Conservation (phyloP, 30 jellyfish, hydroid and myxozoan species). For the Rhopilema esculentum region DNA sequence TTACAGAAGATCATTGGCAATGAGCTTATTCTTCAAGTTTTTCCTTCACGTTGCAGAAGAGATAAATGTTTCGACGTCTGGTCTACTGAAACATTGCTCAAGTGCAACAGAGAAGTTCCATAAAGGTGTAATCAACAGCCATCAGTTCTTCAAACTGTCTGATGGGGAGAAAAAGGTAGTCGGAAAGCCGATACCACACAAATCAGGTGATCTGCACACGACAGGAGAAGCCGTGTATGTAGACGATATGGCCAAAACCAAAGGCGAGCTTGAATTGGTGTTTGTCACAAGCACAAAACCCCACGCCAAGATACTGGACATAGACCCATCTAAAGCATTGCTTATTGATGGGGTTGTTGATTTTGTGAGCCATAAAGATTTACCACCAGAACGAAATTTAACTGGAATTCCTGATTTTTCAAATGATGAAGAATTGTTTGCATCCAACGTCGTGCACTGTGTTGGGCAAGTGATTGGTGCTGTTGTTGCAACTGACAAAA, state of each 20-base stretch:
- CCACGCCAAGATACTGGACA: slow-evolving; percentile 31
- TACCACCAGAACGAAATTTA: slow-evolving; percentile 8
- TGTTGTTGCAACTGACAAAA: slow-evolving; percentile 11
- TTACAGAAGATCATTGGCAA: slow-evolving; percentile 33
- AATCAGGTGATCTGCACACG: slow-evolving; percentile 30
- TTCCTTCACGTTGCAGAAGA: slow-evolving; percentile 21
- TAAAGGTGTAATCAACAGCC: slow-evolving; percentile 15
- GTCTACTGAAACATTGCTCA: not conserved
- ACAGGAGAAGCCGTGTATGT: slow-evolving; percentile 53
- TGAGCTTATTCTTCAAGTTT: slow-evolving; percentile 36
- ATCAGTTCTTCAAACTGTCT: slow-evolving; percentile 27
- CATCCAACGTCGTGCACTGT: slow-evolving; percentile 26
- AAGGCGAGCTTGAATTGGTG: slow-evolving; percentile 32
- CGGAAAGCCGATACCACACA: slow-evolving; percentile 27
- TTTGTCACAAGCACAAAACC: slow-evolving; percentile 27
- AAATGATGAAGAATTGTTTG: slow-evolving; percentile 38
- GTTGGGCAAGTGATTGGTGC: slow-evolving; percentile 44
- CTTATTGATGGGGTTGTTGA: slow-evolving; percentile 33
- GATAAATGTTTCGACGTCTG: not conserved
- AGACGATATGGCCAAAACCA: slow-evolving; percentile 36
- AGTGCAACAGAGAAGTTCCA: slow-evolving; percentile 20
- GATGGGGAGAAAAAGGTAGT: slow-evolving; percentile 5
- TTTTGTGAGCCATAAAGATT: slow-evolving; percentile 33
- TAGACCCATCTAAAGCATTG: slow-evolving; percentile 40
- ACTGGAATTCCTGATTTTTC: slow-evolving; percentile 1